Percentiles rank a stretch among this genome's conserved stretches.
Conservation (phyloP, 2,113 vertebrate species). For the Eretmochelys imbricata region DNA sequence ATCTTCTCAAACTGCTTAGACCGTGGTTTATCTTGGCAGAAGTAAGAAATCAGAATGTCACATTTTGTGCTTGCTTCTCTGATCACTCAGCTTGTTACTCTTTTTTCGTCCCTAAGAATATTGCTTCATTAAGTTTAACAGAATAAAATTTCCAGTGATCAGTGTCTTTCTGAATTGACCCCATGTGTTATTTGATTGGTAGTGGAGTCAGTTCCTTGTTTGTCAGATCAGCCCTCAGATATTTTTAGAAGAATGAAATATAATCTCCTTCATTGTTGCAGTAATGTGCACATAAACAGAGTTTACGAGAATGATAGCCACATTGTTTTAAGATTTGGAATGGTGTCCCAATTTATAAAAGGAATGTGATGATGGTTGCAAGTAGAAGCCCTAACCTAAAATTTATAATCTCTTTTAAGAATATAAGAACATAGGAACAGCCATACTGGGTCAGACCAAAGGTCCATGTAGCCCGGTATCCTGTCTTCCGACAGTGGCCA, state of each 20-base stretch:
- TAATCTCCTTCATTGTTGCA: neutral
- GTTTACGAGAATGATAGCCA: neutral
- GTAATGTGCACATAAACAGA: neutral
- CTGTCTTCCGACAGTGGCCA: too few relatives aligned
- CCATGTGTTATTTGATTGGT: neutral
- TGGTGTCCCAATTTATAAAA: neutral
- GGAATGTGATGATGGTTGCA: neutral
- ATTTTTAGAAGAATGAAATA: neutral
- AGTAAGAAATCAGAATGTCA: neutral
- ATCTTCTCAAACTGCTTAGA: neutral
- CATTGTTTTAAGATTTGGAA: neutral
- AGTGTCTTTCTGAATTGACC: neutral
- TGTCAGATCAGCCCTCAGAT: neutral
- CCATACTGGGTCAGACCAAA: too few relatives aligned
- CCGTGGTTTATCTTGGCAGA: neutral
- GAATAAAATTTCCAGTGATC: neutral
- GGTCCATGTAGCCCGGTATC: too few relatives aligned
- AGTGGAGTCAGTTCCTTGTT: neutral
- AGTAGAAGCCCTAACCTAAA: neutral
- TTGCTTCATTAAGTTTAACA: rapidly evolving
- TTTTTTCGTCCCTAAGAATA: neutral
- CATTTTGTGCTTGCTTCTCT: neutral
- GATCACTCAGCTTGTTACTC: neutral
- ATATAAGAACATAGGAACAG: too few relatives aligned
- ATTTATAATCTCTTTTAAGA: neutral